Evolutionary conservation across 2,888 invertebrate genomes (phyloP).

Genomic region (Heliconius erato): DNA sequence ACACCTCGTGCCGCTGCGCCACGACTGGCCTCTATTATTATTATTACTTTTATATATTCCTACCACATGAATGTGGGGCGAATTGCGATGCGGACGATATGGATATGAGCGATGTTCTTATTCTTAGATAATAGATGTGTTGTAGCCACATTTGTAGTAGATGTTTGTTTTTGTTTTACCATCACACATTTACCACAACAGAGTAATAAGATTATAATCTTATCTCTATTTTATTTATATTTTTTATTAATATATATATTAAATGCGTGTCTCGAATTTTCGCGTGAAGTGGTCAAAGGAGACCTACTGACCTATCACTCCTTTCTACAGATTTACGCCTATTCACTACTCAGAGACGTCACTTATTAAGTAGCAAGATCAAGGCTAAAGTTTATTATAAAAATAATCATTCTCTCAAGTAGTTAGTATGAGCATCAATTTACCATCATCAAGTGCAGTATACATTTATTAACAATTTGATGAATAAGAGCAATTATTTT

Average conservation of each 20-base stretch:
- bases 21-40: conserved; percentile 4
- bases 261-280: background rate
- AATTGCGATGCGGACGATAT: background rate
- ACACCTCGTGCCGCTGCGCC: too few species aligned
- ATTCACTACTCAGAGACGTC: background rate
- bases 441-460: background rate
- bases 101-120: background rate
- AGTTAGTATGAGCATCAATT: background rate
- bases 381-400: background rate
- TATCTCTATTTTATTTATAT: background rate
- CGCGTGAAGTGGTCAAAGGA: background rate
- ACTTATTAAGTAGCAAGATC: background rate
- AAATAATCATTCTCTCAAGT: background rate
- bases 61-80: background rate
- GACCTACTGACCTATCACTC: background rate
- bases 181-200: too few species aligned
- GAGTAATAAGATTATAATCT: background rate
- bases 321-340: background rate
- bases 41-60: conserved; percentile 12
- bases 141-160: conserved; percentile 18
- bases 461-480: background rate
- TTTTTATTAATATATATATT: background rate
- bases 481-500: conserved; percentile 6
- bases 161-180: conserved; percentile 14
- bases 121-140: background rate